phyloP scores from a whole-genome alignment of 30 jellyfish, hydroid and myxozoan species.

The Chironex yamaguchii region DNA sequence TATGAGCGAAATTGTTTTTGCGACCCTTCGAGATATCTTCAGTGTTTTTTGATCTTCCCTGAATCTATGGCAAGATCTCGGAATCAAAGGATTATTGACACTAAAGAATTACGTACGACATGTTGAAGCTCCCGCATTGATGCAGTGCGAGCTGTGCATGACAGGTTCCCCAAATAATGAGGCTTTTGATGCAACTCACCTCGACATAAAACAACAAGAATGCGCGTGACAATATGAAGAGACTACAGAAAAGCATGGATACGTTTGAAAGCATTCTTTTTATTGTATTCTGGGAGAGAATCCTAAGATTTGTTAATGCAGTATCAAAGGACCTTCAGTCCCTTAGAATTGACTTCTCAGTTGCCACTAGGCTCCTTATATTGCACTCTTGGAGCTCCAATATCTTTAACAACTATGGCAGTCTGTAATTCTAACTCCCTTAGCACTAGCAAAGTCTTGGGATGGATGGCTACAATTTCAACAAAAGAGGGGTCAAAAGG shows the following conservation, averaged over 20 bases:
- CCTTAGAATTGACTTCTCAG: no score
- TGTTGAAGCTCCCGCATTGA: conserved; percentile 36
- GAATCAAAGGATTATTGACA: conserved; percentile 21
- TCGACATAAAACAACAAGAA: conserved; percentile 5
- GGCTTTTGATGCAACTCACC: conserved; percentile 2
- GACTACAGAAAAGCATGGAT: background rate
- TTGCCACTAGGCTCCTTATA: no score
- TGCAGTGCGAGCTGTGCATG: conserved; percentile 56
- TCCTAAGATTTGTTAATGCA: background rate
- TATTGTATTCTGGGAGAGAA: conserved; percentile 22
- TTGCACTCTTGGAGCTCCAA: no score
- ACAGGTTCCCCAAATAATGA: conserved; percentile 47
- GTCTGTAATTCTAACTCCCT: no score
- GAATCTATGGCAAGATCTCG: conserved; percentile 19
- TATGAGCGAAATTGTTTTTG: conserved; percentile 7
- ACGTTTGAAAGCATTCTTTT: conserved; percentile 21
- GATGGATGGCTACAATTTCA: no score
- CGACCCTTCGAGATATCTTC: conserved; percentile 15
- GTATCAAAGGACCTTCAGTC: conserved; percentile 8
- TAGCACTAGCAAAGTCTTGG: no score
- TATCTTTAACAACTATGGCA: no score
- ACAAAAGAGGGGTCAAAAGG: conserved; percentile 34
- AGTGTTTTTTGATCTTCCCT: background rate
- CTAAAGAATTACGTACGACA: background rate
- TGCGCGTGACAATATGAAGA: conserved; percentile 2